A percentile compares a stretch with the other conserved stretches of the same genome.
phyloP scores from a whole-genome alignment of 30 jellyfish, hydroid and myxozoan genomes.

The Catostylus mosaicus region DNA sequence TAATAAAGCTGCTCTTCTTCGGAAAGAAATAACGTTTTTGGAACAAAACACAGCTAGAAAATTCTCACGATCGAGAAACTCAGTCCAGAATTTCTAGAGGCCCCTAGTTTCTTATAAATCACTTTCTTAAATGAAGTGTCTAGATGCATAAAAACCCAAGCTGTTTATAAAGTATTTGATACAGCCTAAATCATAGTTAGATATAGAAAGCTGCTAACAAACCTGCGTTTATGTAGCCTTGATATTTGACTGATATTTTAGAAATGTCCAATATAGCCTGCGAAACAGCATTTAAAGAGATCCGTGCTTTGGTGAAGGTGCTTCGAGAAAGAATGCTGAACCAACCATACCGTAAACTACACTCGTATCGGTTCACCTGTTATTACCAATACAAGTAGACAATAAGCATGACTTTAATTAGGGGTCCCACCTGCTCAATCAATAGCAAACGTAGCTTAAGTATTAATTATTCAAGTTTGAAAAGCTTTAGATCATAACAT shows the following conservation, averaged over 20 bases:
- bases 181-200: too few species aligned
- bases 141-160: too few species aligned
- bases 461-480: neutral
- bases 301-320: neutral
- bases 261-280: neutral
- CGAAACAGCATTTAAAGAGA: neutral
- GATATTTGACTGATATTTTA: neutral
- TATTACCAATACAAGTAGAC: neutral
- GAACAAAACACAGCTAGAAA: too few species aligned
- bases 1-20: too few species aligned
- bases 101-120: too few species aligned
- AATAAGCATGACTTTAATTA: neutral
- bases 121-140: too few species aligned
- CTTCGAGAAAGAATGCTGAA: neutral
- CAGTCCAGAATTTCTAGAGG: too few species aligned
- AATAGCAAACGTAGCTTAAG: neutral
- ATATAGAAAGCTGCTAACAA: neutral
- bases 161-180: too few species aligned
- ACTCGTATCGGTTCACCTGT: neutral
- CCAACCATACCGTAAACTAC: too few species aligned
- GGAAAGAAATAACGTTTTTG: too few species aligned
- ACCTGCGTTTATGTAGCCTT: neutral
- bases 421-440: constrained; percentile 4
- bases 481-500: neutral
- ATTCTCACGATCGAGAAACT: too few species aligned